Conservation (phyloP, 2,797 vertebrate species). For the Orientallactaga sibirica region DNA sequence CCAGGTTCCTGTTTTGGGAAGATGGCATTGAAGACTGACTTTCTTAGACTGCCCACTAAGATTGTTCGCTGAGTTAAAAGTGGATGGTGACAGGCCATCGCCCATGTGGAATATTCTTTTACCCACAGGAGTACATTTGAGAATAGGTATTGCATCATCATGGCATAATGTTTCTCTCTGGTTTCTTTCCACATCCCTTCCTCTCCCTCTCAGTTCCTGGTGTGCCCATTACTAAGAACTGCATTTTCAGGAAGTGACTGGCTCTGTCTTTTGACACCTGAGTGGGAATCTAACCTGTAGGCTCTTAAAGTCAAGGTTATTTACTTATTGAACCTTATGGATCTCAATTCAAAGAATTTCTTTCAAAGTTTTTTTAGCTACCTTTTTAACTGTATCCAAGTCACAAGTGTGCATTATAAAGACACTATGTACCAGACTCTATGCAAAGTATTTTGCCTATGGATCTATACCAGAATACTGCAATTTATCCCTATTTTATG, state of each 20-base stretch:
- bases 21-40: background rate
- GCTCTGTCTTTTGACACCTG: constrained; percentile 8
- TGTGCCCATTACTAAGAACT: background rate
- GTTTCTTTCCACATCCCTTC: background rate
- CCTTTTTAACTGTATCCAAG: constrained; percentile 21
- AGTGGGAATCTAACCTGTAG: background rate
- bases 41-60: background rate
- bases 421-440: background rate
- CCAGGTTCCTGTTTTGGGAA: background rate
- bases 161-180: constrained; percentile 21
- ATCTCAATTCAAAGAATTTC: background rate
- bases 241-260: constrained; percentile 13
- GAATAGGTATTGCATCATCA: background rate
- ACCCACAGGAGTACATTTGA: background rate
- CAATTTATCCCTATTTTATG: background rate
- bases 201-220: background rate
- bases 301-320: background rate
- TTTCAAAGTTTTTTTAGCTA: background rate
- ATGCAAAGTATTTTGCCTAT: background rate
- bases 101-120: background rate
- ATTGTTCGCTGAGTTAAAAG: background rate
- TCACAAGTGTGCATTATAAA: background rate
- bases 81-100: no score
- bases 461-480: background rate
- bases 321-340: background rate